These are phyloP conservation scores for Stenichneumon culpator DNA, from an alignment of 2,888 invertebrate genomes.

Conservation along the genomic window DNA sequence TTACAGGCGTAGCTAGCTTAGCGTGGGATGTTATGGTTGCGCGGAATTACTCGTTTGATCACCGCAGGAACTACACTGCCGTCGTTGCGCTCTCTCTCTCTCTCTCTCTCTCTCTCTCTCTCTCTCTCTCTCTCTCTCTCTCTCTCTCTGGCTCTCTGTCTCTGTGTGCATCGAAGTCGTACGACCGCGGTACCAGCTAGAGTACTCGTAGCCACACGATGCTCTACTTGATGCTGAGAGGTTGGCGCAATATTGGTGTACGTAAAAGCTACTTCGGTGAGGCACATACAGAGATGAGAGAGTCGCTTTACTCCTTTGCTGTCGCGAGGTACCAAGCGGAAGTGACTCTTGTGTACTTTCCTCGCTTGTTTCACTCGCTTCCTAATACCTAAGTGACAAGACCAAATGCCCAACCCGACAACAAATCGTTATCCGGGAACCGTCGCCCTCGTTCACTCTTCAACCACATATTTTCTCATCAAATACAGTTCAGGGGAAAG, in stretches of 20 bases:
- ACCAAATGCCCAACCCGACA: conserved; percentile 10
- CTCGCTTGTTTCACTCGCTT: conserved; percentile 12
- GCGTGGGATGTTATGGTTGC: conserved; percentile 73
- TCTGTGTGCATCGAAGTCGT: conserved; percentile 16
- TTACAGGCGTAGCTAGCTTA: conserved; percentile 75
- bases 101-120: background rate
- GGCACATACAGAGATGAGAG: background rate
- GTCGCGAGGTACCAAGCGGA: conserved; percentile 31
- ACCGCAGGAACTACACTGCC: conserved; percentile 63
- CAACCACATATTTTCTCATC: background rate
- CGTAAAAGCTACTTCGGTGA: conserved; percentile 31
- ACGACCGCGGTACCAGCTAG: conserved; percentile 5
- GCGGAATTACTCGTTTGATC: conserved; percentile 76
- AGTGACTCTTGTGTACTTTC: conserved; percentile 46
- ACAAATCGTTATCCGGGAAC: conserved; percentile 35
- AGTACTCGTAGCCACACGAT: conserved; percentile 30
- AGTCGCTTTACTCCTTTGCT: conserved; percentile 26
- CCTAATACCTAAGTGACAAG: conserved; percentile 16
- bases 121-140: background rate
- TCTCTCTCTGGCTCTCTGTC: background rate
- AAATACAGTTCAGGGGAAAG: background rate
- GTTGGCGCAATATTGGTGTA: conserved; percentile 7
- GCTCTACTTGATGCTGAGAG: conserved; percentile 28
- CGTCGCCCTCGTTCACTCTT: background rate
- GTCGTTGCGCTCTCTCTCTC: conserved; percentile 12